Percentiles rank a stretch among this genome's conserved stretches.
These are phyloP conservation scores for Hypotaenidia okinawae DNA, from an alignment of 2,797 vertebrate genomes.

Conservation along the genomic window DNA sequence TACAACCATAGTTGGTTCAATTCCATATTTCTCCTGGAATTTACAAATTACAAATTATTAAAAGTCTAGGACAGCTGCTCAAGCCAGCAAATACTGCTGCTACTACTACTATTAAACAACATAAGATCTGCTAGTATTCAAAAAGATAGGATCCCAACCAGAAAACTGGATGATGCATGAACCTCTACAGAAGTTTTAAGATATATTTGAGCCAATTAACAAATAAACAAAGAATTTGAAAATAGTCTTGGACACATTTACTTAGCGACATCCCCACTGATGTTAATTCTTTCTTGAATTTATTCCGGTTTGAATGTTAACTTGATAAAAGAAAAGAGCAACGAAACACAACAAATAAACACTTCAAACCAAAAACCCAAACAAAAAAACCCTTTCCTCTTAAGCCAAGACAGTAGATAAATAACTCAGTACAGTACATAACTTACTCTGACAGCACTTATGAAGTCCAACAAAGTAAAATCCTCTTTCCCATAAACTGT, in stretches of 20 bases:
- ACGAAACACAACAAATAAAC: not conserved
- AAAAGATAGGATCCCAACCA: not conserved
- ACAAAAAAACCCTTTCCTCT: not conserved
- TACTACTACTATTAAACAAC: not conserved
- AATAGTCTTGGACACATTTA: not conserved
- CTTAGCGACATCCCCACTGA: not conserved
- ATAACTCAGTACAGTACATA: not conserved
- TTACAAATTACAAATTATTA: slow-evolving; percentile 16
- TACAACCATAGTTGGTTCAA: slow-evolving; percentile 99
- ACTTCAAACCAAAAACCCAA: not conserved
- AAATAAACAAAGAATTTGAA: not conserved
- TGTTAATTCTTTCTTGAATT: not conserved
- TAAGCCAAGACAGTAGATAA: not conserved
- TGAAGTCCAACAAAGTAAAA: slow-evolving; percentile 96
- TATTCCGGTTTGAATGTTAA: not conserved
- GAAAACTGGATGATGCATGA: not conserved
- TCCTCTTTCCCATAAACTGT: slow-evolving; percentile 91
- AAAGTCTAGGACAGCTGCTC: not conserved
- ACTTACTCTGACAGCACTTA: slow-evolving; percentile 93
- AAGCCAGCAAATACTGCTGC: not conserved
- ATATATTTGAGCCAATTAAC: not conserved
- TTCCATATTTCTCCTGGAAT: slow-evolving; percentile 92
- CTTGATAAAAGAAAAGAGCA: not conserved
- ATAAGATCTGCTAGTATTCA: too few species aligned
- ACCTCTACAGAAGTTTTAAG: not conserved